Percentiles rank a stretch among this genome's conserved stretches.
These are phyloP conservation scores for Alexandromys fortis DNA, from an alignment of 2,113 vertebrate species.

Conservation along the genomic window DNA sequence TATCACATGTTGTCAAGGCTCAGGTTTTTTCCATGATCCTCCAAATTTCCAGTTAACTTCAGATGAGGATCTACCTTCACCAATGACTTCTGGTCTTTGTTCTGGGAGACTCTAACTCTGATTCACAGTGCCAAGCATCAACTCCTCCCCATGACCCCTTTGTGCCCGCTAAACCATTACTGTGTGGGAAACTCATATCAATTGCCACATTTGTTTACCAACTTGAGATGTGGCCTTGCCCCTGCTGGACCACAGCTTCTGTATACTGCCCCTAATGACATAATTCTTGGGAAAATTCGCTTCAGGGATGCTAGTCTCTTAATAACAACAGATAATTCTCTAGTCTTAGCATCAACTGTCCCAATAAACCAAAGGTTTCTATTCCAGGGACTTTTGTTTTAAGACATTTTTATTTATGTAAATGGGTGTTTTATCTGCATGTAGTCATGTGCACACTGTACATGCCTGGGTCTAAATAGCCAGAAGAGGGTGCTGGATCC, in stretches of 20 bases:
- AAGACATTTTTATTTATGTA: background rate
- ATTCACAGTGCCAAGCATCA: background rate
- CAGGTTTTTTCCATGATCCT: background rate
- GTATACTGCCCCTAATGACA: background rate
- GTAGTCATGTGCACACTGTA: background rate
- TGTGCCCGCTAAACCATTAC: background rate
- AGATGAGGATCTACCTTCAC: background rate
- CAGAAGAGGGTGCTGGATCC: background rate
- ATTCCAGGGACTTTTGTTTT: background rate
- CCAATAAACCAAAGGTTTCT: background rate
- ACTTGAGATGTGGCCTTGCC: background rate
- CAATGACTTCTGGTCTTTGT: background rate
- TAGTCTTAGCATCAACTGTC: background rate
- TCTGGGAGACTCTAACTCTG: background rate
- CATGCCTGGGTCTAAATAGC: background rate
- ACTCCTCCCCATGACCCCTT: background rate
- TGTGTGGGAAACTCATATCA: background rate
- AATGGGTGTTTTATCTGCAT: background rate
- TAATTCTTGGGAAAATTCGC: background rate
- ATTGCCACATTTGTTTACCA: background rate
- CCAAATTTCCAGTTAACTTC: background rate
- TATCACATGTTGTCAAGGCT: background rate
- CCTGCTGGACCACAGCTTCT: background rate
- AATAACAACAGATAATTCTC: background rate
- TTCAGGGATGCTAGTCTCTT: background rate